phyloP scores from a whole-genome alignment of 2,888 invertebrate genomes.

The Sthenelais limicola region DNA sequence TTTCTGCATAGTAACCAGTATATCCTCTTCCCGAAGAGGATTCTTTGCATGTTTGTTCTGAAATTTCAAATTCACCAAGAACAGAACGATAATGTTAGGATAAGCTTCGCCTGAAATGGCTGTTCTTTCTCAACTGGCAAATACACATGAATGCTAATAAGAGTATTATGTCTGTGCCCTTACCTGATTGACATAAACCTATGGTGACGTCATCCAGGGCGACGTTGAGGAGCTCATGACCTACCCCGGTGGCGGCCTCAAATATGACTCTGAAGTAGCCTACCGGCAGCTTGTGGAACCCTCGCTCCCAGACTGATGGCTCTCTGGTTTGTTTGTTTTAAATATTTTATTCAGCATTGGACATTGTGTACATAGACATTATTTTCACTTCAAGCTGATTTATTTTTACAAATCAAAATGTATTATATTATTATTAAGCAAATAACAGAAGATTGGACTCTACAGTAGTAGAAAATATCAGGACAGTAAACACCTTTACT shows the following conservation, averaged over 20 bases:
- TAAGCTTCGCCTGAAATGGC: too few species aligned
- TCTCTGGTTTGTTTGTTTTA: too few species aligned
- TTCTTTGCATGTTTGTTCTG: slow-evolving; percentile 36
- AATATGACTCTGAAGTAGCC: slow-evolving; percentile 51
- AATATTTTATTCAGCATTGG: too few species aligned
- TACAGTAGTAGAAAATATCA: too few species aligned
- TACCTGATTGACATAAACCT: slow-evolving; percentile 45
- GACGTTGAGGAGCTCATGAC: slow-evolving; percentile 40
- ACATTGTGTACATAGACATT: too few species aligned
- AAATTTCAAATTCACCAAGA: too few species aligned
- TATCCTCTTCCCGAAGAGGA: slow-evolving; percentile 30
- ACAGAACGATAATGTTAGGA: too few species aligned
- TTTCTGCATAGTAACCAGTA: slow-evolving; percentile 3
- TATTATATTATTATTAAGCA: too few species aligned
- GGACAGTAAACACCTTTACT: too few species aligned
- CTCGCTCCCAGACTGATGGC: slow-evolving; percentile 47
- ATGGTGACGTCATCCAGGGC: slow-evolving; percentile 51
- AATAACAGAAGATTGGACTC: too few species aligned
- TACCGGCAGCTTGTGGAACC: slow-evolving; percentile 42
- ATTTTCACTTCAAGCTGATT: not conserved
- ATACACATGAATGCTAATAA: too few species aligned
- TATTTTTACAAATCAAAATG: not conserved
- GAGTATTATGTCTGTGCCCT: not conserved
- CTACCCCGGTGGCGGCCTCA: slow-evolving; percentile 44
- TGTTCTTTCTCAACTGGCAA: too few species aligned